phyloP scores from a whole-genome alignment of 2,888 invertebrate species.

The Nomada fucata region DNA sequence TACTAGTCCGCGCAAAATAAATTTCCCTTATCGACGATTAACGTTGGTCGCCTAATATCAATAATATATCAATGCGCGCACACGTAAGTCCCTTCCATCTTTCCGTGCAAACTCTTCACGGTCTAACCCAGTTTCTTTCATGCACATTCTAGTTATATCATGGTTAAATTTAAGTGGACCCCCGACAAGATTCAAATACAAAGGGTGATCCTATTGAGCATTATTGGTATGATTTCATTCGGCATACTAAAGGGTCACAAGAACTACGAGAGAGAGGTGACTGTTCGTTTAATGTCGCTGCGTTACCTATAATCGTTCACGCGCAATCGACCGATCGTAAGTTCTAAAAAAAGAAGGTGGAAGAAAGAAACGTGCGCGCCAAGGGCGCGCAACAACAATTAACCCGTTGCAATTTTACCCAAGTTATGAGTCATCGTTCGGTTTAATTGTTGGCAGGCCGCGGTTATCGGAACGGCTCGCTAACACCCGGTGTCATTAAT shows the following conservation, averaged over 20 bases:
- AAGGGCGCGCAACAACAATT: neutral
- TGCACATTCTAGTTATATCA: constrained; percentile 32
- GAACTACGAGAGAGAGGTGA: constrained; percentile 67
- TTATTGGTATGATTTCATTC: constrained; percentile 64
- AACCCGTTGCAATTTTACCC: neutral
- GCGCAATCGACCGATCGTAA: neutral
- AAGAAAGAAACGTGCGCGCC: neutral
- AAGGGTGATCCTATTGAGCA: constrained; percentile 62
- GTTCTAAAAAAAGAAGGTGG: neutral
- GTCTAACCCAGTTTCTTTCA: neutral
- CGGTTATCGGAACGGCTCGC: constrained; percentile 41
- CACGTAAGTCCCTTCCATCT: neutral
- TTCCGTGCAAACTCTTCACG: neutral
- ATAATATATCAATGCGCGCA: neutral
- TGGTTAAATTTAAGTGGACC: constrained; percentile 57
- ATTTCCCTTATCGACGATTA: neutral
- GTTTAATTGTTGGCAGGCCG: constrained; percentile 48
- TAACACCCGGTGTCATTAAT: constrained; percentile 61
- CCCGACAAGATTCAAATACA: constrained; percentile 63
- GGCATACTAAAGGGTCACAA: constrained; percentile 69
- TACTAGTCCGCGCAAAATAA: neutral
- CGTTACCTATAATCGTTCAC: neutral
- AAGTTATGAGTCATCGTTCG: constrained; percentile 44
- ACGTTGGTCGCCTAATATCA: neutral
- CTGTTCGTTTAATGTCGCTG: neutral